Conservation (phyloP, 2,797 vertebrate genomes). For the Sebastes hopkinsi region DNA sequence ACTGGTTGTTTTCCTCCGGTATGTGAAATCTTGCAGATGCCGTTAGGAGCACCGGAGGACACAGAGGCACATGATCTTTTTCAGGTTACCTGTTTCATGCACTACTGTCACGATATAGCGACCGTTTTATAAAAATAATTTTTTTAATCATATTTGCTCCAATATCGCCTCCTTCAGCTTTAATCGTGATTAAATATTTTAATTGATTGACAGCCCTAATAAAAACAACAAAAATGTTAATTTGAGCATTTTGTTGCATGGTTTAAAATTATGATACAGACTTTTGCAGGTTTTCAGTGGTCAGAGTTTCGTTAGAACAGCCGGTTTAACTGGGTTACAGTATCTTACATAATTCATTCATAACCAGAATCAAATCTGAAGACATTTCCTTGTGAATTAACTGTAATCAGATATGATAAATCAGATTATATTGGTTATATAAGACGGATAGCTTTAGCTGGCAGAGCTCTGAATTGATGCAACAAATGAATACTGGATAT, state of each 20-base stretch:
- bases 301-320: not conserved
- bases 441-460: constrained; percentile 35
- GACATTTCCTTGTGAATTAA: constrained; percentile 30
- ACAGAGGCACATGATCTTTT: too few relatives aligned
- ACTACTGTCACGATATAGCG: too few relatives aligned
- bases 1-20: too few relatives aligned
- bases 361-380: constrained; percentile 8
- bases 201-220: too few relatives aligned
- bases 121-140: too few relatives aligned
- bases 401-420: constrained; percentile 44
- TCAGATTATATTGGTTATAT: constrained; percentile 56
- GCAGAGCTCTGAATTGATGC: constrained; percentile 10
- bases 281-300: not conserved
- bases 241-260: not conserved
- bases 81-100: too few relatives aligned
- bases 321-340: not conserved
- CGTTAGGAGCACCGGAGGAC: too few relatives aligned
- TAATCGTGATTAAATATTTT: too few relatives aligned
- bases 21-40: too few relatives aligned
- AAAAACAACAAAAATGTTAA: not conserved
- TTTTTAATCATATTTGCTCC: too few relatives aligned
- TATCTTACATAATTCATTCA: constrained; percentile 38
- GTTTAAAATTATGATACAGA: not conserved
- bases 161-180: too few relatives aligned
- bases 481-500: constrained; percentile 24